A percentile compares a stretch with the other conserved stretches of the same genome.
phyloP scores from a whole-genome alignment of 53 echinoderm and acorn worm species.

The Apostichopus leukothele region DNA sequence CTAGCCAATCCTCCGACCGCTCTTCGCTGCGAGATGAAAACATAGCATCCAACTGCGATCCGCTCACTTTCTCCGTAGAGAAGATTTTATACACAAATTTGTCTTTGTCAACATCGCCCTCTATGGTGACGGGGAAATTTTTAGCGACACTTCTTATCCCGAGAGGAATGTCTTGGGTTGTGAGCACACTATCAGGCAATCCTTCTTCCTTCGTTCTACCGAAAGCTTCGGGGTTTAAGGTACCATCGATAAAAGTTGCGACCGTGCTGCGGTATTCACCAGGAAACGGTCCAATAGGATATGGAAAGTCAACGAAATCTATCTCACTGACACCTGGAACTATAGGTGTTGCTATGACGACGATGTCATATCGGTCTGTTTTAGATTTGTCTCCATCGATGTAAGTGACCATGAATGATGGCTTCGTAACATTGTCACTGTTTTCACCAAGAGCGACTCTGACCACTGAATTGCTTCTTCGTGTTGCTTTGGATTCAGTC shows the following conservation, averaged over 20 bases:
- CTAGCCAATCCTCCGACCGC: constrained; percentile 67
- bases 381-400: not conserved
- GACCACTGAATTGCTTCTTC: constrained; percentile 53
- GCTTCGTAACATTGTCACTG: constrained; percentile 20
- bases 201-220: constrained; percentile 38
- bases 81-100: constrained; percentile 78
- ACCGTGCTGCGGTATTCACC: constrained; percentile 83
- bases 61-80: constrained; percentile 54
- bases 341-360: constrained; percentile 80
- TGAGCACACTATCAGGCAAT: constrained; percentile 63
- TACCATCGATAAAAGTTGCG: constrained; percentile 69
- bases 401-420: constrained; percentile 27
- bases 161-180: constrained; percentile 69
- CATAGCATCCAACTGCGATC: constrained; percentile 58
- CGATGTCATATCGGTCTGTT: constrained; percentile 69
- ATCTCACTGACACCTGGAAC: constrained; percentile 55
- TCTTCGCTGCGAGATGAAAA: constrained; percentile 54
- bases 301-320: constrained; percentile 59
- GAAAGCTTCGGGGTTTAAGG: constrained; percentile 66
- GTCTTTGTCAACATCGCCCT: constrained; percentile 16
- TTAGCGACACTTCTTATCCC: constrained; percentile 62
- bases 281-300: constrained; percentile 53
- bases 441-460: constrained; percentile 34
- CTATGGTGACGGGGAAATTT: constrained; percentile 71
- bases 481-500: constrained; percentile 59